Evolutionary conservation across 2,888 invertebrate species (phyloP), one percentile per base, ranked within the genome.

Genomic region (Bhutanitis thaidina): DNA sequence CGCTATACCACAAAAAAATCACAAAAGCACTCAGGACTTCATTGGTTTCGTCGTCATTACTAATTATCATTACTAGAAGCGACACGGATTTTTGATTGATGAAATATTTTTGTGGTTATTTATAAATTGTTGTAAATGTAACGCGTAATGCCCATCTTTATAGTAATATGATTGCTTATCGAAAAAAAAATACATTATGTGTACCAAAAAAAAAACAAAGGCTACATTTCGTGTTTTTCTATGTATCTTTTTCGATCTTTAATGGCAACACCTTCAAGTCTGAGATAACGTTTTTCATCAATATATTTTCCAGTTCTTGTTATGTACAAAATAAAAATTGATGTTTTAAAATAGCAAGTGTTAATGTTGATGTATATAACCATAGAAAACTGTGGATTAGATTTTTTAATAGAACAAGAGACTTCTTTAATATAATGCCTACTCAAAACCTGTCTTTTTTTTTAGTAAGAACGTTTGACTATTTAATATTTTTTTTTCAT

Each of bases 51-150:
- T n/a, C n/a, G n/a, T n/a, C n/a, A n/a, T n/a, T n/a, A n/a, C n/a
- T n/a, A n/a, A n/a, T n/a, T n/a, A n/a, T n/a, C n/a, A n/a, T n/a
- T n/a, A n/a, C n/a, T n/a, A n/a, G n/a, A n/a, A n/a, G n/a, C n/a
- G n/a, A n/a, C n/a, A n/a, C n/a, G n/a, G n/a, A n/a, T n/a, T n/a
- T n/a, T n/a, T n/a, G n/a, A n/a, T n/a, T n/a, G n/a, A n/a, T n/a
- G n/a, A 49, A 50, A 64, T 62, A 64, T 67, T 61, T 71, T 67
- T 61, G 57, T 77, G 72, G 62, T 73, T 67, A 65, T 76, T 69
- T 77, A 75, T 76, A 71, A 69, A 20, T 62, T 68, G 70, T 77
- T 71, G 68, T 77, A 50, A 55, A 50, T 62, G 59, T 62, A 51
- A 64, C 65, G 59, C 65, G 64, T 64, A 65, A 52, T 39, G 32